phyloP scores from a whole-genome alignment of 92 coral and sea anemone species.

The Actinostola sp. region DNA sequence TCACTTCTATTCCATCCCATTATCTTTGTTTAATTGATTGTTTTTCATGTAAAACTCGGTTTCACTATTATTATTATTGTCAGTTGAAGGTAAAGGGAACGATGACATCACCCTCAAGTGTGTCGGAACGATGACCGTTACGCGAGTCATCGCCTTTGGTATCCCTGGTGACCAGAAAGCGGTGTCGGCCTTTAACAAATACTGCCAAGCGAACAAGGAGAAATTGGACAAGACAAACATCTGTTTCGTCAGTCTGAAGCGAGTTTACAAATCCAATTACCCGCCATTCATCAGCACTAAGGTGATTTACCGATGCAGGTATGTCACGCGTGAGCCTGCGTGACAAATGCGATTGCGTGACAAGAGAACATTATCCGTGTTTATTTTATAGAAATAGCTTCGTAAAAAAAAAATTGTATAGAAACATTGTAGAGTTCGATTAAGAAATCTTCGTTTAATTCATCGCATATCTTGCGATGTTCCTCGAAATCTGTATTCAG shows the following conservation, averaged over 20 bases:
- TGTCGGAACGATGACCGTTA: conserved; percentile 58
- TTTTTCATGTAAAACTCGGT: not conserved
- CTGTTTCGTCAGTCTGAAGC: conserved; percentile 74
- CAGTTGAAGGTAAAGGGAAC: conserved; percentile 74
- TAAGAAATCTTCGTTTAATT: too few species aligned
- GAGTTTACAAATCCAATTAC: conserved; percentile 72
- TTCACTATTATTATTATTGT: not conserved
- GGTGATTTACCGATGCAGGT: conserved; percentile 61
- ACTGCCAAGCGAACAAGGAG: conserved; percentile 61
- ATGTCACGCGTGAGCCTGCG: conserved; percentile 38
- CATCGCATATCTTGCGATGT: too few species aligned
- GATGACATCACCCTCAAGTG: conserved; percentile 80
- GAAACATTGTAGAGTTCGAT: too few species aligned
- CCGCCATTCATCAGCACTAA: conserved; percentile 70
- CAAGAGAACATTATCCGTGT: too few species aligned
- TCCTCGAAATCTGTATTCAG: too few species aligned
- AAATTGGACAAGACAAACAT: conserved; percentile 61
- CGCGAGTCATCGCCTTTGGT: conserved; percentile 68
- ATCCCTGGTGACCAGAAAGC: conserved; percentile 70
- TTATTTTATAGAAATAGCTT: too few species aligned
- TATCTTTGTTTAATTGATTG: not conserved
- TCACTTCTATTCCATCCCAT: not conserved
- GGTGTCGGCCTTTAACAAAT: conserved; percentile 60
- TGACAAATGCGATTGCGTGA: conserved; percentile 15
- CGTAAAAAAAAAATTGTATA: too few species aligned